Percentiles rank a stretch among this genome's conserved stretches.
Evolutionary conservation across 2,888 invertebrate genomes (phyloP).

Genomic region (Amphimallon solstitiale): DNA sequence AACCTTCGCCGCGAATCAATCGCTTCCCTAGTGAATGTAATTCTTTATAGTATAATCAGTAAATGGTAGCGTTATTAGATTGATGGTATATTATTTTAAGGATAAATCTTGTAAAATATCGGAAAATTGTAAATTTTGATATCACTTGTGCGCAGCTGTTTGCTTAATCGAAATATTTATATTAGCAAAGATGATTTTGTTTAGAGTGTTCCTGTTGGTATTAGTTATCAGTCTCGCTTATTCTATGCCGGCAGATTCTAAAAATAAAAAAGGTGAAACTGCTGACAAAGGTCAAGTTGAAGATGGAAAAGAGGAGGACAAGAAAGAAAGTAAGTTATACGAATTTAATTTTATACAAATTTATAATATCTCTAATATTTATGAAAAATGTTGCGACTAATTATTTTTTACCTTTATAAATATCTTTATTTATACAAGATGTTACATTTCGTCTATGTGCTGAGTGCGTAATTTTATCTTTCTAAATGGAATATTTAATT

Average conservation of each 20-base stretch:
- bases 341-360: too few species aligned
- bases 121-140: not conserved
- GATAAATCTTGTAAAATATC: too few species aligned
- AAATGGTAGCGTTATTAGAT: conserved; percentile 1
- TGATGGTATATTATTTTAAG: too few species aligned
- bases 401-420: too few species aligned
- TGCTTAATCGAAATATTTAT: not conserved
- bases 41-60: not conserved
- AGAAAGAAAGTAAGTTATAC: not conserved
- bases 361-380: too few species aligned
- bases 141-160: not conserved
- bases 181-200: conserved; percentile 2
- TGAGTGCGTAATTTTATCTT: too few species aligned
- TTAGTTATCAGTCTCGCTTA: not conserved
- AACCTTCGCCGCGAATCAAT: too few species aligned
- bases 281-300: not conserved
- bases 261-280: not conserved
- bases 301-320: not conserved
- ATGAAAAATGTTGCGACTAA: too few species aligned
- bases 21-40: too few species aligned
- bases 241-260: conserved; percentile 1
- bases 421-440: too few species aligned
- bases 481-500: too few species aligned
- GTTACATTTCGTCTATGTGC: too few species aligned
- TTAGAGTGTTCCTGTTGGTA: not conserved